Evolutionary conservation across 2,797 vertebrate genomes (phyloP).

Genomic region (Catostomus latipinnis): DNA sequence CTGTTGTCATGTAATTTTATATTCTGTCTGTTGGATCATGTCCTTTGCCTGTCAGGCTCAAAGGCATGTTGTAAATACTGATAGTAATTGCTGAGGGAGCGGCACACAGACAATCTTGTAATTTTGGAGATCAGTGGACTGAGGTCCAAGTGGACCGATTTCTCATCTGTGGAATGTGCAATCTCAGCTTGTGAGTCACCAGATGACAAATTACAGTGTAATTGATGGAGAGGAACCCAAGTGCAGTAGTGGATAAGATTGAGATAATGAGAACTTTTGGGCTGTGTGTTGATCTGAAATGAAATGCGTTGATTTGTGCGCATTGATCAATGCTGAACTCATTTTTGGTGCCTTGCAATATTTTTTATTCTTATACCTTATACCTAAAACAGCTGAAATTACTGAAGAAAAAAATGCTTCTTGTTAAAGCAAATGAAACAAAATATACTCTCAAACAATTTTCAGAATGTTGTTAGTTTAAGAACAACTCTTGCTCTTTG

Average conservation of each 20-base stretch:
- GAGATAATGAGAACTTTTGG: not conserved
- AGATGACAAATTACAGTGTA: conserved; percentile 14
- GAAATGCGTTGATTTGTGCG: not conserved
- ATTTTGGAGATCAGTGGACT: conserved; percentile 23
- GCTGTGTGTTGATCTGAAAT: conserved; percentile 9
- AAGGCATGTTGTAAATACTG: conserved; percentile 61
- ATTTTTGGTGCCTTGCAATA: no score
- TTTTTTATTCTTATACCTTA: no score
- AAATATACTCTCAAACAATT: no score
- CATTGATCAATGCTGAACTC: not conserved
- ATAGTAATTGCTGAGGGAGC: conserved; percentile 52
- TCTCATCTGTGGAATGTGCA: conserved; percentile 37
- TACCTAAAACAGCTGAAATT: no score
- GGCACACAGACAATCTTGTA: not conserved
- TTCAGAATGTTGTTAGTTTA: not conserved
- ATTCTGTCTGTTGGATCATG: conserved; percentile 53
- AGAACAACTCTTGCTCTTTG: no score
- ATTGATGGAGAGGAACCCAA: conserved; percentile 33
- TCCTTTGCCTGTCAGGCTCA: conserved; percentile 41
- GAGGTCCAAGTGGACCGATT: conserved; percentile 56
- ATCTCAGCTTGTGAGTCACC: conserved; percentile 26
- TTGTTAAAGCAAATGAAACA: no score
- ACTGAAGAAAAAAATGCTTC: no score
- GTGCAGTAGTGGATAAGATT: not conserved
- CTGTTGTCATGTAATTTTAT: conserved; percentile 52